Percentiles rank a stretch among this genome's conserved stretches.
Conservation (phyloP, 2,113 vertebrate species). For the Brachyhypopomus occidentalis region DNA sequence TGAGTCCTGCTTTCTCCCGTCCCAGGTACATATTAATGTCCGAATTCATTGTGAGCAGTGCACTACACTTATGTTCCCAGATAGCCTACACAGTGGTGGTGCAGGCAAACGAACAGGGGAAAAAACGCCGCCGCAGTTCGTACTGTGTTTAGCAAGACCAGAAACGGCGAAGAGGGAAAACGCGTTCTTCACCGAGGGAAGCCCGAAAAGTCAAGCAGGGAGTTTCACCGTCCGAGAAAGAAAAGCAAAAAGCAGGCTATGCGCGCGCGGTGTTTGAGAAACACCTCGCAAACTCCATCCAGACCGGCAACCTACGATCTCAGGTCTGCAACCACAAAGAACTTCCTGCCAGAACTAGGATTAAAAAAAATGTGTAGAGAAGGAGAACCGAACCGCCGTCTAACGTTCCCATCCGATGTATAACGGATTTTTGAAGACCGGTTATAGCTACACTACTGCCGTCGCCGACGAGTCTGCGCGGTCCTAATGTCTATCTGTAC, state of each 20-base stretch:
- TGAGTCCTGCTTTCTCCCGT: constrained; percentile 76
- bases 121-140: background rate
- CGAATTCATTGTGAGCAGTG: constrained; percentile 75
- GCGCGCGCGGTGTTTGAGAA: constrained; percentile 55
- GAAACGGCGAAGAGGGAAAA: constrained; percentile 15
- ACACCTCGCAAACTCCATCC: constrained; percentile 51
- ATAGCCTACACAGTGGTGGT: constrained; percentile 27
- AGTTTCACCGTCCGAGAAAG: constrained; percentile 53
- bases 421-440: constrained; percentile 17
- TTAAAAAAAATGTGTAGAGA: background rate
- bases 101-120: constrained; percentile 18
- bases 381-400: background rate
- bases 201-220: constrained; percentile 64
- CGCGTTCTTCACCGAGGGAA: constrained; percentile 42
- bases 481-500: constrained; percentile 48
- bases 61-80: constrained; percentile 41
- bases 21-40: constrained; percentile 80
- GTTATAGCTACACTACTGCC: constrained; percentile 20
- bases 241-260: constrained; percentile 41
- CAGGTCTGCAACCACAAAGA: constrained; percentile 32
- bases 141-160: constrained; percentile 25
- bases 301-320: background rate
- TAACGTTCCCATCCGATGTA: constrained; percentile 3
- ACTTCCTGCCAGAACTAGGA: constrained; percentile 40
- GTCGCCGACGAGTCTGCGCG: constrained; percentile 46